Percentiles rank a stretch among this genome's conserved stretches.
Conservation (phyloP, 2,113 vertebrate species). For the Climacteris rufus region DNA sequence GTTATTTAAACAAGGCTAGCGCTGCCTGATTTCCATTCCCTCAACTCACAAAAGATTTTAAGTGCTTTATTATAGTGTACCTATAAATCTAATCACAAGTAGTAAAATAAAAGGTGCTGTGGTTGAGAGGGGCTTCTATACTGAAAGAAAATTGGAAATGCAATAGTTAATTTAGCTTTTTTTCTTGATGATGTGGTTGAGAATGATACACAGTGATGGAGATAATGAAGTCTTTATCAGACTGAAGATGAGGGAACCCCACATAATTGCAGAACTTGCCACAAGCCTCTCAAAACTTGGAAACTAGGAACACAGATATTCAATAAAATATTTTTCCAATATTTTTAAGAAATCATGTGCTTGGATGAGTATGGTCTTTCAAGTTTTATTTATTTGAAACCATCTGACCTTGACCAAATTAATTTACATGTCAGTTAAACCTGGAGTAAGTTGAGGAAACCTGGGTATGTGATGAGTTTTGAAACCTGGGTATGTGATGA, state of each 20-base stretch:
- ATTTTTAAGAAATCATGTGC: not conserved
- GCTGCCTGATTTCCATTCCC: not conserved
- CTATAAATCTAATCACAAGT: not conserved
- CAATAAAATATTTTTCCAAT: not conserved
- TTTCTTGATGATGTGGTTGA: rapidly evolving
- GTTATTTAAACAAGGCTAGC: not conserved
- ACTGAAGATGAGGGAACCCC: not conserved
- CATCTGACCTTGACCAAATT: not conserved
- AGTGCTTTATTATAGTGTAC: not conserved
- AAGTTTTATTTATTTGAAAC: not conserved
- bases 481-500: not conserved
- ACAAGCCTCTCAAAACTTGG: not conserved
- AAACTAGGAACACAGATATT: not conserved
- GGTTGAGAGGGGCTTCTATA: not conserved
- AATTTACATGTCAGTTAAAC: not conserved
- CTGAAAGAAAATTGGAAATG: not conserved
- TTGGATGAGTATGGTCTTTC: not conserved
- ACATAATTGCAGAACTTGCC: not conserved
- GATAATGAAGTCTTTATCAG: not conserved
- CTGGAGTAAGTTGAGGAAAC: not conserved
- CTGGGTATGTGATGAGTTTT: not conserved
- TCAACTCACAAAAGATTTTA: not conserved
- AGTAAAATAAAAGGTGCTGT: not conserved
- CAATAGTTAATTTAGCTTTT: not conserved
- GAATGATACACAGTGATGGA: not conserved